Evolutionary conservation across 2,113 vertebrate genomes (phyloP), one percentile per base, ranked within the genome.

Genomic region (Thalassoma bifasciatum): DNA sequence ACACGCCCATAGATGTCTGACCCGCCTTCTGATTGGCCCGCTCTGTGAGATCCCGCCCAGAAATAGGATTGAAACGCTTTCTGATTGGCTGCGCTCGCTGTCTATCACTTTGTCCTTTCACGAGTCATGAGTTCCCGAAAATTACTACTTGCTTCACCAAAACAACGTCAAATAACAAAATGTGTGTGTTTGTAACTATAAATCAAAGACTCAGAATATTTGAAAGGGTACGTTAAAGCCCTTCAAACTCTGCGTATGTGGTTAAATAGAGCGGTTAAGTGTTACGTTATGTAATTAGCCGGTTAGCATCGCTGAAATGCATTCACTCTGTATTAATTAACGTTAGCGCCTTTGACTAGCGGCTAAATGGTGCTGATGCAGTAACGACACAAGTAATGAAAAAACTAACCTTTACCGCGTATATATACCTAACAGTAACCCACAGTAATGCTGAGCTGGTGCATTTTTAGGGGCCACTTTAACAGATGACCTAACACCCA

Each of bases 51-150:
- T 17, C 54, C 76, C 81, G 56, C 75, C 79, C 49, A 13, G 47
- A 26, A 59, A 34, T 8, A 16, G 3, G 3, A 44, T 1, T 6
- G 4, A 0, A 11, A 0, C 1, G 12, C 10, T 6, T 14, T n/a
- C 0, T 17, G 5, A 92, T 63, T 92, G 81, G 90, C 21, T 40
- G 3, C 0, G 0, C 0, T 3, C 1, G 0, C 10, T 57, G 90
- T 88, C 90, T 30, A 54, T 92, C 91, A 92, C 38, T 57, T 58
- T 91, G 91, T 86, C 91, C 88, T 93, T 91, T 82, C 50, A 60
- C 62, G 37, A 83, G 85, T 91, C 84, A 85, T 79, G 79, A 77
- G 78, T 85, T 87, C 56, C 69, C 22, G 52, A 53, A 86, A 90
- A 91, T 66, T 5, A 24, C 26, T 7, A 24, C 19, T 12, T 16